phyloP scores from a whole-genome alignment of 1,140 invertebrate species.

The Hypsibius dujardini region DNA sequence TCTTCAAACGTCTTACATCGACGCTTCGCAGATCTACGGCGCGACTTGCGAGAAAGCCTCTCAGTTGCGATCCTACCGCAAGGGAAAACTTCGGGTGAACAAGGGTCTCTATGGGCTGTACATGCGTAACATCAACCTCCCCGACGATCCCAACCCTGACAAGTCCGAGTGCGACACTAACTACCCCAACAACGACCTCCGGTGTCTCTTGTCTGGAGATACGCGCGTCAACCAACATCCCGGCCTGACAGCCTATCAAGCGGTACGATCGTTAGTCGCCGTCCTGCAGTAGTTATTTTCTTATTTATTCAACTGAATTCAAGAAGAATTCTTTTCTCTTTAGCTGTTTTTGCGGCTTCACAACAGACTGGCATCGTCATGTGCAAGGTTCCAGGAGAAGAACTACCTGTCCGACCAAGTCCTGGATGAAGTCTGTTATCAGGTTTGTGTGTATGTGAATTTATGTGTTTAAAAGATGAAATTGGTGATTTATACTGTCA shows the following conservation, averaged over 20 bases:
- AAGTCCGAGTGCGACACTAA: background rate
- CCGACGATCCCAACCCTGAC: background rate
- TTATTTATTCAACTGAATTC: background rate
- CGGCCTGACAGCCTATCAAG: constrained; percentile 25
- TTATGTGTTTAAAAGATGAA: no score
- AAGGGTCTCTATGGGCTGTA: constrained; percentile 8
- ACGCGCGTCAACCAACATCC: constrained; percentile 27
- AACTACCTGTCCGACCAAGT: constrained; percentile 1
- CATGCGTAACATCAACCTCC: background rate
- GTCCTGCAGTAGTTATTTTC: constrained; percentile 1
- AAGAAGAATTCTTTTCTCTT: background rate
- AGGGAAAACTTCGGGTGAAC: constrained; percentile 14
- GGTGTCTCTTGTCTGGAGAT: constrained; percentile 21
- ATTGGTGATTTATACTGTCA: no score
- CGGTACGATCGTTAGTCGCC: background rate
- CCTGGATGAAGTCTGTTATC: constrained; percentile 16
- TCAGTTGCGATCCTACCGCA: constrained; percentile 27
- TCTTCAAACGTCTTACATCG: constrained; percentile 24
- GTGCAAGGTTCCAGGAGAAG: background rate
- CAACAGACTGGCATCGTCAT: constrained; percentile 8
- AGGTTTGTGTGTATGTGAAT: constrained; percentile 2
- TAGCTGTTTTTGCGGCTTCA: background rate
- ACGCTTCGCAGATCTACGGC: constrained; percentile 26
- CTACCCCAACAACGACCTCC: constrained; percentile 1
- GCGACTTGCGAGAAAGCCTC: constrained; percentile 11